Percentiles rank a stretch among this genome's conserved stretches.
Evolutionary conservation across 2,888 invertebrate genomes (phyloP).

Genomic region (Alloscopus bannaensis): DNA sequence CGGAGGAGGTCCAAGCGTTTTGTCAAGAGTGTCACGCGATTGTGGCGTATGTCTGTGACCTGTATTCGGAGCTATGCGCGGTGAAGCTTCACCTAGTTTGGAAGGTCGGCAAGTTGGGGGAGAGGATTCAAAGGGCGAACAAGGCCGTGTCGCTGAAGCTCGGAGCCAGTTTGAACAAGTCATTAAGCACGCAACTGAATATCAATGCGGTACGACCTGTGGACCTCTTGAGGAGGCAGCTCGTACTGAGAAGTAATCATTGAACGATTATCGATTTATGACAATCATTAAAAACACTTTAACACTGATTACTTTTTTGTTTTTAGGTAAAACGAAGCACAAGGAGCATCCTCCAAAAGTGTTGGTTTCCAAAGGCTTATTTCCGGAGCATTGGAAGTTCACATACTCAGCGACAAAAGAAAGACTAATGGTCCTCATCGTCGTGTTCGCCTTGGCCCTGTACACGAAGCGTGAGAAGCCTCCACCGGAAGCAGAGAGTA

Average conservation of each 20-base stretch:
- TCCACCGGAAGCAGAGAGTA: no score
- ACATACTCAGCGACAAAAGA: conserved; percentile 19
- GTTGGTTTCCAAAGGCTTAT: conserved; percentile 4
- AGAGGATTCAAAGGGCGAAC: background rate
- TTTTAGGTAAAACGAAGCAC: background rate
- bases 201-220: background rate
- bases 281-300: background rate
- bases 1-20: background rate
- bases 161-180: background rate
- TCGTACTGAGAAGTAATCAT: background rate
- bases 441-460: conserved; percentile 20
- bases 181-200: background rate
- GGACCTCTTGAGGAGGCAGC: background rate
- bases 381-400: conserved; percentile 24
- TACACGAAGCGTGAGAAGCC: no score
- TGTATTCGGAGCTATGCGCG: background rate
- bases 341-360: conserved; percentile 1
- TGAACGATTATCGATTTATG: background rate
- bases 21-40: background rate
- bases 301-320: background rate
- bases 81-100: background rate
- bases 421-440: conserved; percentile 18
- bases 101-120: background rate
- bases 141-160: background rate
- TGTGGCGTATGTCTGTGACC: background rate